Evolutionary conservation across 1,140 invertebrate genomes (phyloP).

Genomic region (Zaprionus ghesquierei): DNA sequence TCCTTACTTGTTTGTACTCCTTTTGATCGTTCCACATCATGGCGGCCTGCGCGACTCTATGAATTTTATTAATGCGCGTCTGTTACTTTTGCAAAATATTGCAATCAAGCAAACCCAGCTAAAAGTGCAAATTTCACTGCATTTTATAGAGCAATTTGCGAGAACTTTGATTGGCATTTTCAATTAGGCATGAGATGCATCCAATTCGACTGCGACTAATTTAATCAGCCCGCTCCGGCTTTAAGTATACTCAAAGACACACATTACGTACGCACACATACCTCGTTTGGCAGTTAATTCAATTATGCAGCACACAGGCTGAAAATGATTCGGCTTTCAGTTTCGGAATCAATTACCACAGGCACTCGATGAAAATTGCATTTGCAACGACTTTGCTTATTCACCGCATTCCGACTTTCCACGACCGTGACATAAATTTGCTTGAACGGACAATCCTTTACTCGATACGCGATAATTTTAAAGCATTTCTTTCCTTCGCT

Average conservation of each 20-base stretch:
- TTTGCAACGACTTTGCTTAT: conserved; percentile 37
- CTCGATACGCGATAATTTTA: too few relatives aligned
- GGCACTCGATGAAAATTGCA: conserved; percentile 26
- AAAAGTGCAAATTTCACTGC: conserved; percentile 36
- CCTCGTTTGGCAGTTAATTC: conserved; percentile 59
- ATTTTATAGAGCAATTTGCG: conserved; percentile 37
- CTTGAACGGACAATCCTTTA: too few relatives aligned
- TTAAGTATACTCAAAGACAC: conserved; percentile 4
- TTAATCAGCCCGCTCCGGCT: conserved; percentile 30
- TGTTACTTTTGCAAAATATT: conserved; percentile 60
- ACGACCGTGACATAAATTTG: conserved; percentile 25
- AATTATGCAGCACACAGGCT: conserved; percentile 35
- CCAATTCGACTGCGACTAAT: conserved; percentile 36
- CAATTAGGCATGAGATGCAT: conserved; percentile 17
- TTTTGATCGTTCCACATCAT: conserved; percentile 94
- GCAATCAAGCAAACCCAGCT: conserved; percentile 5
- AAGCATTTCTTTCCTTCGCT: too few relatives aligned
- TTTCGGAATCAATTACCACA: conserved; percentile 3
- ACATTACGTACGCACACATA: conserved; percentile 32
- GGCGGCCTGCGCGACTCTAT: conserved; percentile 92
- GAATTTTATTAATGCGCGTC: conserved; percentile 66
- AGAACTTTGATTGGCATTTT: conserved; percentile 48
- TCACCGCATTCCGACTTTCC: conserved; percentile 11
- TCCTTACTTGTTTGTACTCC: too few relatives aligned
- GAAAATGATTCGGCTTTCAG: conserved; percentile 11